Base-by-base conservation (phyloP, 2,113 vertebrate species). In the Periophthalmodon schlosseri region DNA sequence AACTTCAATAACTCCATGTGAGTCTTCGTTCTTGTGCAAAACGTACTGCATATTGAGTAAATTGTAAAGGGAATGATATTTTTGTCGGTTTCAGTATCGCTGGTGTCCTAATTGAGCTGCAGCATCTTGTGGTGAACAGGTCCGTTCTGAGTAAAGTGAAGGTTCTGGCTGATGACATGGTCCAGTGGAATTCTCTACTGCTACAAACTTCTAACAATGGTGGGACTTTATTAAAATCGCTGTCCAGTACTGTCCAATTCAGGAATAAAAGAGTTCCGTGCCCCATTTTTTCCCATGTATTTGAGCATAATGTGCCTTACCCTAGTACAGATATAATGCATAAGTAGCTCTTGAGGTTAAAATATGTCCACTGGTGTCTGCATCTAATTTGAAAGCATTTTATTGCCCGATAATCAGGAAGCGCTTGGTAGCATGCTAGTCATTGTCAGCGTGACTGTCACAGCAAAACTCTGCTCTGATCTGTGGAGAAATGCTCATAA, bases 1-100 rank as follows among this genome's bases (percentile, higher is more conserved):
- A 99, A 99, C 92, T 99, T 98, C 91, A 94, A 99, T 81, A 90
- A 94, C 69, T 99, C 98, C 58, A 95, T 97, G 98, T 99, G 92
- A 88, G 96, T 80, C 21, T 52, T 11, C 47, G 0, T 36, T 69
- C 63, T 28, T 11, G 15, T 28, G 57, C n/a, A 15, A 57, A 57
- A 28, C 24, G 13, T n/a, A 28, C 14, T 24, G 23, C 21, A 60
- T 28, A 23, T 28, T 28, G 57, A 28, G 23, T 60, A 15, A 28
- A 28, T 15, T 15, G 9, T 10, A 56, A 56, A 8, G n/a, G 7
- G n/a, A 2, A 21, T 56, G 2, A 9, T n/a, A 18, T 60, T 56
- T 21, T 76, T 0, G 79, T 13, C 5, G 18, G 23, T 79, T 63
- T 57, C 1, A 95, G 93, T 82, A 74, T 94, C 65, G 44, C 93